Evolutionary conservation across 2,113 vertebrate species (phyloP), one percentile per base, ranked within the genome.

Genomic region (Siniperca chuatsi): DNA sequence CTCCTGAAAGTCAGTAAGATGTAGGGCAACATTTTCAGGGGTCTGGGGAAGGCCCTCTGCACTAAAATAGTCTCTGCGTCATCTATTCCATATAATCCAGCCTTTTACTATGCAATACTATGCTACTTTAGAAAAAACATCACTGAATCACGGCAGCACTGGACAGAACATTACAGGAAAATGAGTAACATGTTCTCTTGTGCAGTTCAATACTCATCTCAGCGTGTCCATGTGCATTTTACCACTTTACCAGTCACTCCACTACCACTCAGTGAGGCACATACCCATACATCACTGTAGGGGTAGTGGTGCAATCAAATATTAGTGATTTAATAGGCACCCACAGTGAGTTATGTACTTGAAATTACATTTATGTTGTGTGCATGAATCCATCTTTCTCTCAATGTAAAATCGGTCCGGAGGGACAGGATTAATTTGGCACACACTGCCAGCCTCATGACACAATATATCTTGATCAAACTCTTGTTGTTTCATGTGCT

Each of bases 381-480:
- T 35, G 9, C 13, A 75, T 40, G 40, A 70, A 62, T 72, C n/a
- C 33, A 46, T 54, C 55, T 60, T 75, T 65, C 73, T 37, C 52
- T 65, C 18, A 16, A 7, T 65, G 46, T 20, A 12, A 12, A 40
- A 54, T 4, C 1, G 1, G 58, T 85, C 70, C 12, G 2, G 4
- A 10, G 29, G 66, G 68, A 80, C 33, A 33, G 68, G 68, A 74
- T 77, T 77, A 16, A 72, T 37, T 70, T 58, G 72, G 18, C 23
- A 9, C 65, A 7, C 8, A 2, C 48, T 29, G 16, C 33, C 29
- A 16, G 44, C 52, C 5, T 60, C 13, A 16, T 29, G 20, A 29
- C 71, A 79, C 25, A 23, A 20, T 35, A 21, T 23, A 65, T 77
- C 37, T 23, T 21, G 37, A 55, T 64, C 37, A 75, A 84, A 54